Conservation (phyloP, 2,888 invertebrate species). For the Drosophila barbarae region DNA sequence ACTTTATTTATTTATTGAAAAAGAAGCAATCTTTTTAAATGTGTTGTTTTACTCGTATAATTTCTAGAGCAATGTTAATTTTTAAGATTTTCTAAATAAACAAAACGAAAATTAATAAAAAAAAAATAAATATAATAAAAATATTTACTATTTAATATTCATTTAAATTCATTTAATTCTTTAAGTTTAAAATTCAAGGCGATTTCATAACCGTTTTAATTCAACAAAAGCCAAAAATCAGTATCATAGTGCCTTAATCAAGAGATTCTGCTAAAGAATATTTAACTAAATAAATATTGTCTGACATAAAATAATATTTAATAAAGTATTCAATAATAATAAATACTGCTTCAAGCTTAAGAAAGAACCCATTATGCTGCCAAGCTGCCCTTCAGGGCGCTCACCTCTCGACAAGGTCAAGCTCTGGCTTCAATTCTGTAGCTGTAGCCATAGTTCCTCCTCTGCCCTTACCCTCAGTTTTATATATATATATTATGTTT, state of each 20-base stretch:
- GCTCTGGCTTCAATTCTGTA: background rate
- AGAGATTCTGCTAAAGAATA: background rate
- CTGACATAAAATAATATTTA: background rate
- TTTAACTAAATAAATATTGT: too few relatives aligned
- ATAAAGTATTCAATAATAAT: background rate
- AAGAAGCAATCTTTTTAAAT: too few relatives aligned
- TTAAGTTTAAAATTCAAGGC: background rate
- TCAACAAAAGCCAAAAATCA: background rate
- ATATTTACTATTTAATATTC: background rate
- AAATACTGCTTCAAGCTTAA: background rate
- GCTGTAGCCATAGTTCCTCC: background rate
- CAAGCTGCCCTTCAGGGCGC: background rate
- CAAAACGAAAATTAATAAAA: too few relatives aligned
- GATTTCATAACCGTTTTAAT: background rate
- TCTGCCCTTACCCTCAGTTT: background rate
- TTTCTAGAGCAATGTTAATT: too few relatives aligned
- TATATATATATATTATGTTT: background rate
- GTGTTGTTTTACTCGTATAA: too few relatives aligned
- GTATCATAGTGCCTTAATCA: background rate
- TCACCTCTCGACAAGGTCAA: constrained; percentile 7
- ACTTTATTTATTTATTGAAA: background rate
- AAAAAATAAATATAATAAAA: too few relatives aligned
- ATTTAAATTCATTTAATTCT: background rate
- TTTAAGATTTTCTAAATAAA: too few relatives aligned
- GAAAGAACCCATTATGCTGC: background rate